A percentile compares a stretch with the other conserved stretches of the same genome.
Evolutionary conservation across 2,888 invertebrate species (phyloP).

Genomic region (Bellardia bayeri): DNA sequence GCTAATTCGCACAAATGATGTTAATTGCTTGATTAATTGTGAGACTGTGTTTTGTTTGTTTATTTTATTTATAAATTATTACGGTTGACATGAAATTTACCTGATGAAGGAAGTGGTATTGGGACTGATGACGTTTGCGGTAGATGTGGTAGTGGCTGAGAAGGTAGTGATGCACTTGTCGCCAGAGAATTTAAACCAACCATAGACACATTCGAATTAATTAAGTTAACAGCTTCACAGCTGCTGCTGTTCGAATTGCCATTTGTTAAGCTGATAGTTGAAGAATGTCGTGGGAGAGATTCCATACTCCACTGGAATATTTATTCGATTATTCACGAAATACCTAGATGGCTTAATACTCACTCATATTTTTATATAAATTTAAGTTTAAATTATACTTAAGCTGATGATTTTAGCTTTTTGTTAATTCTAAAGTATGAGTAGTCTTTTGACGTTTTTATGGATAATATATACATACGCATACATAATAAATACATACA

Average conservation of each 20-base stretch:
- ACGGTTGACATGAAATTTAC: conserved; percentile 23
- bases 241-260: conserved; percentile 57
- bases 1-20: not conserved
- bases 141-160: not conserved
- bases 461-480: too few relatives aligned
- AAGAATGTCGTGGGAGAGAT: conserved; percentile 46
- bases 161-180: not conserved
- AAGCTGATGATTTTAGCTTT: too few relatives aligned
- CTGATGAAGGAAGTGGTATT: conserved; percentile 53
- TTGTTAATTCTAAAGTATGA: too few relatives aligned
- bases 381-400: too few relatives aligned
- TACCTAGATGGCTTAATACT: not conserved
- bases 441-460: too few relatives aligned
- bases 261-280: conserved; percentile 33
- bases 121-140: conserved; percentile 18
- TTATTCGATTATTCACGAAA: conserved; percentile 13
- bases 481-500: too few relatives aligned
- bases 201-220: conserved; percentile 27
- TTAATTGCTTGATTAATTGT: not conserved
- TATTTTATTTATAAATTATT: not conserved
- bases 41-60: not conserved
- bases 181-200: conserved; percentile 29
- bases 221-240: conserved; percentile 46
- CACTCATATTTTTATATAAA: too few relatives aligned
- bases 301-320: conserved; percentile 46